Evolutionary conservation across 1,140 invertebrate genomes (phyloP).

Genomic region (Temnothorax longispinosus): DNA sequence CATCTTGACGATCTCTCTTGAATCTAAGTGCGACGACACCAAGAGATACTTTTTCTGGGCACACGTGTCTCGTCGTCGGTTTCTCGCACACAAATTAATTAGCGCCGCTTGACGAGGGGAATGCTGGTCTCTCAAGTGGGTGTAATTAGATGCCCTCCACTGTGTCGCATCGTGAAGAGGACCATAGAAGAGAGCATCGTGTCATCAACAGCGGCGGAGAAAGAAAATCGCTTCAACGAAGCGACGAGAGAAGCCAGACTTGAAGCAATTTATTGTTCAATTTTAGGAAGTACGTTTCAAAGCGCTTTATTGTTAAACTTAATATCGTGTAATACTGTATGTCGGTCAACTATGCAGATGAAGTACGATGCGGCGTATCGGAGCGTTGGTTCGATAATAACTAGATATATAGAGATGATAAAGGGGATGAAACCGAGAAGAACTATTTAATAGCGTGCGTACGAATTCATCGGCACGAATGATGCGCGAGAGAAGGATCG

Average conservation of each 20-base stretch:
- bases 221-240: conserved; percentile 46
- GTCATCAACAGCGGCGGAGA: neutral
- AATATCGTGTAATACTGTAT: conserved; percentile 25
- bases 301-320: neutral
- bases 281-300: neutral
- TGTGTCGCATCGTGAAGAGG: conserved; percentile 52
- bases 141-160: conserved; percentile 74
- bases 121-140: conserved; percentile 72
- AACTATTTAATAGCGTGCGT: conserved; percentile 20
- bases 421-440: conserved; percentile 56
- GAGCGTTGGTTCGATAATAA: conserved; percentile 68
- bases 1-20: no score
- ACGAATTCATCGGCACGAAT: conserved; percentile 9
- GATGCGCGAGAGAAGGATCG: conserved; percentile 17
- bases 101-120: conserved; percentile 56
- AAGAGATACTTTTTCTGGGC: conserved; percentile 57
- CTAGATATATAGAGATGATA: conserved; percentile 60
- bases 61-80: conserved; percentile 66
- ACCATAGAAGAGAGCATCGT: conserved; percentile 25
- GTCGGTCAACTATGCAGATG: conserved; percentile 59
- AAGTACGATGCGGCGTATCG: conserved; percentile 57
- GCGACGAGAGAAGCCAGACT: conserved; percentile 51
- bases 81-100: conserved; percentile 74
- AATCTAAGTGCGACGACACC: conserved; percentile 10
- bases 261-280: conserved; percentile 18